Evolutionary conservation across 1,140 invertebrate species (phyloP).

Genomic region (Saccostrea cuccullata): DNA sequence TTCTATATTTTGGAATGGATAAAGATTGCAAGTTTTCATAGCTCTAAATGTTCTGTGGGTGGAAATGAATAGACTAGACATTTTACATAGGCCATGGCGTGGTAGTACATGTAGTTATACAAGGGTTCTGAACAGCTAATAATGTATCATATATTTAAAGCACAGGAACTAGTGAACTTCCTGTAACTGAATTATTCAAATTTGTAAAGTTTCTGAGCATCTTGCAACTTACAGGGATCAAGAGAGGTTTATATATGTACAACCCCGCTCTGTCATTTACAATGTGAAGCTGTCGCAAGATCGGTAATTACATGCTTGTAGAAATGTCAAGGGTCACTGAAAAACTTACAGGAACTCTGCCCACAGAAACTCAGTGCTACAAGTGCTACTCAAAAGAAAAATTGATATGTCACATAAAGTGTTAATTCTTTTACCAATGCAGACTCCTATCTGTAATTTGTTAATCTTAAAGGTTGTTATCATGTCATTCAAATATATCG

Average conservation of each 20-base stretch:
- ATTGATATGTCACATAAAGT: too few relatives aligned
- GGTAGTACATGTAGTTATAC: neutral
- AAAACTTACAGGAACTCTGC: too few relatives aligned
- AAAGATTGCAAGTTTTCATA: neutral
- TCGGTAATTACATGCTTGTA: neutral
- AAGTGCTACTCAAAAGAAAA: too few relatives aligned
- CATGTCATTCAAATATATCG: too few relatives aligned
- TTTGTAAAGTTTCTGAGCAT: constrained; percentile 5
- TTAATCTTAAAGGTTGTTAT: too few relatives aligned
- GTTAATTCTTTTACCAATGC: too few relatives aligned
- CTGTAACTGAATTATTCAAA: neutral
- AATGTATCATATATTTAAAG: neutral
- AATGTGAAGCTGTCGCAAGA: neutral
- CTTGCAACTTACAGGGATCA: neutral
- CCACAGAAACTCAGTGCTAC: too few relatives aligned
- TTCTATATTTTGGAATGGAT: neutral
- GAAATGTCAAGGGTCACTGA: neutral
- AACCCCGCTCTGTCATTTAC: neutral
- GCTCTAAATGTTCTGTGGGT: neutral
- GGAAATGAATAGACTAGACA: neutral
- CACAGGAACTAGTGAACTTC: neutral
- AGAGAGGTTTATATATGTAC: neutral
- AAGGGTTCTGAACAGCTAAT: neutral
- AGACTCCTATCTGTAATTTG: too few relatives aligned
- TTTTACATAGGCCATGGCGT: neutral